phyloP scores from a whole-genome alignment of 1,140 invertebrate species.

The Drosophila pseudoobscura region DNA sequence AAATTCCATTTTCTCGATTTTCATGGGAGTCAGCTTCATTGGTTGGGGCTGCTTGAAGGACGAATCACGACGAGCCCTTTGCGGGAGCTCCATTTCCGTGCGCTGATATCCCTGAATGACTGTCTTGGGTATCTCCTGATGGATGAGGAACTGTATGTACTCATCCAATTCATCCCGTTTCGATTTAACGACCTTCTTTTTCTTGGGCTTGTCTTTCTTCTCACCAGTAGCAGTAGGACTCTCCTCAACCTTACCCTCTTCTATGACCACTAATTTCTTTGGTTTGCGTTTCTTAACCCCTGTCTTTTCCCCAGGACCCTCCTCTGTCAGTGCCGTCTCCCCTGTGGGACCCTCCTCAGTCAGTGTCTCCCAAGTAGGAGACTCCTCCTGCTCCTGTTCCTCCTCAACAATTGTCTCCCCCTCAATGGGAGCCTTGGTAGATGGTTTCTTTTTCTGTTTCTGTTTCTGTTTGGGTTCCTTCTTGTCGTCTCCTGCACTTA shows the following conservation, averaged over 20 bases:
- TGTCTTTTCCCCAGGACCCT: slow-evolving; percentile 56
- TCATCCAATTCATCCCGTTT: slow-evolving; percentile 80
- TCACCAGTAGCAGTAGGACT: slow-evolving; percentile 31
- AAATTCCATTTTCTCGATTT: slow-evolving; percentile 72
- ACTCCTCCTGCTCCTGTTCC: slow-evolving; percentile 8
- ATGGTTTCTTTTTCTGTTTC: slow-evolving; percentile 56
- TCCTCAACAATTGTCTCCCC: slow-evolving; percentile 59
- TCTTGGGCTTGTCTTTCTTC: slow-evolving; percentile 67
- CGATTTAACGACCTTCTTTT: slow-evolving; percentile 67
- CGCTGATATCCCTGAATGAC: slow-evolving; percentile 75
- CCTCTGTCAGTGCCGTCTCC: slow-evolving; percentile 46
- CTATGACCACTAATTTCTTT: slow-evolving; percentile 38
- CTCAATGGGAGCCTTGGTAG: slow-evolving; percentile 41
- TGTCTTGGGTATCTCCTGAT: slow-evolving; percentile 82
- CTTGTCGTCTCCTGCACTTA: slow-evolving; percentile 69
- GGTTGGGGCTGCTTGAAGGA: slow-evolving; percentile 71
- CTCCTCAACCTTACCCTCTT: slow-evolving; percentile 55
- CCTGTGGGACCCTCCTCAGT: too few relatives aligned
- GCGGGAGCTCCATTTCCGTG: slow-evolving; percentile 67
- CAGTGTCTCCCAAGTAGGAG: too few relatives aligned
- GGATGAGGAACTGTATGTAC: slow-evolving; percentile 79
- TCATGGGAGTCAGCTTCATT: slow-evolving; percentile 69
- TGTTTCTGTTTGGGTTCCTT: slow-evolving; percentile 53
- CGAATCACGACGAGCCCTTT: slow-evolving; percentile 74
- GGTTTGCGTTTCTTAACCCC: slow-evolving; percentile 64